Percentiles rank a stretch among this genome's conserved stretches.
phyloP scores from a whole-genome alignment of 2,888 invertebrate species.

The Pseudeuparius sepicola region DNA sequence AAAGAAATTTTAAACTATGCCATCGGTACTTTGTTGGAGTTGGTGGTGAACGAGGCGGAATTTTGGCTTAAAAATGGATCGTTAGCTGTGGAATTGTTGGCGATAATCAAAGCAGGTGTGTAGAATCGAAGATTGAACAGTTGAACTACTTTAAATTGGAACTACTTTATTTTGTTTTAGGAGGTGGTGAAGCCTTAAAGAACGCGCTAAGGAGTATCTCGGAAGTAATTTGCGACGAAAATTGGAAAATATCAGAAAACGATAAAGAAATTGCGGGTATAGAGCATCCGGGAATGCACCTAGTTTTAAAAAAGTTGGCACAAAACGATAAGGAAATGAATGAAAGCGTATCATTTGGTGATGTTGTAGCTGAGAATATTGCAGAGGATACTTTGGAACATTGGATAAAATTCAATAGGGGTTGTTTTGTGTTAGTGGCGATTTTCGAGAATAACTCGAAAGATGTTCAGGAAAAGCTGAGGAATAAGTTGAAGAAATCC shows the following conservation, averaged over 20 bases:
- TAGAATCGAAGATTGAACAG: too few relatives aligned
- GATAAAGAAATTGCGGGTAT: constrained; percentile 46
- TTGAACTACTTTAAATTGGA: neutral
- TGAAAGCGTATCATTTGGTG: constrained; percentile 46
- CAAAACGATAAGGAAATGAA: constrained; percentile 48
- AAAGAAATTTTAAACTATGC: constrained; percentile 54
- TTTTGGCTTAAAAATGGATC: constrained; percentile 61
- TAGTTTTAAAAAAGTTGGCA: constrained; percentile 66
- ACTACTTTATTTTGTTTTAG: constrained; percentile 21
- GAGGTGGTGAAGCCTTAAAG: constrained; percentile 24
- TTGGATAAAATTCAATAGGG: constrained; percentile 65
- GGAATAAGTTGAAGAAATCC: constrained; percentile 42
- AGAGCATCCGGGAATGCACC: constrained; percentile 68
- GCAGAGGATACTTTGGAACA: constrained; percentile 47
- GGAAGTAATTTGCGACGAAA: constrained; percentile 38
- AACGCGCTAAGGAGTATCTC: constrained; percentile 41
- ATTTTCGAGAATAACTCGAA: constrained; percentile 52
- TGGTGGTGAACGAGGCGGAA: constrained; percentile 43
- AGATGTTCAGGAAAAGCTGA: constrained; percentile 39
- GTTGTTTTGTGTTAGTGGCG: constrained; percentile 63
- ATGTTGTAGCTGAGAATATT: constrained; percentile 44
- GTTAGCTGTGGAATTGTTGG: constrained; percentile 57
- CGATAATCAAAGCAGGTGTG: constrained; percentile 59
- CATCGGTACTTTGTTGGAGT: constrained; percentile 28
- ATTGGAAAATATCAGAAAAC: constrained; percentile 45